Evolutionary conservation across 2,113 vertebrate genomes (phyloP).

Genomic region (Eurypyga helias): DNA sequence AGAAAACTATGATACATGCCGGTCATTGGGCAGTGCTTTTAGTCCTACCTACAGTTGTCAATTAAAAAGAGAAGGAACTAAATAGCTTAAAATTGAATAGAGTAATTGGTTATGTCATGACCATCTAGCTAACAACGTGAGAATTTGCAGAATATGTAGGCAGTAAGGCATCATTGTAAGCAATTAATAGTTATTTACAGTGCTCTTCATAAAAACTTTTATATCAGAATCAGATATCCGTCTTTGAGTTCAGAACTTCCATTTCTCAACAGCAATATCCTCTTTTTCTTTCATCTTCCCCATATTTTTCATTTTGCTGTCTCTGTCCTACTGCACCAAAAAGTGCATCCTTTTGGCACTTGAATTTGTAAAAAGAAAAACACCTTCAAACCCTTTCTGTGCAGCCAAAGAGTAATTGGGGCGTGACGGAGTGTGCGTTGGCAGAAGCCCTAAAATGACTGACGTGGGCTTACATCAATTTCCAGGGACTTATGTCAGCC

Average conservation of each 20-base stretch:
- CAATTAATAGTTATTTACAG: not conserved
- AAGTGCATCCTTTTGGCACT: not conserved
- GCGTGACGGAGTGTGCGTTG: not conserved
- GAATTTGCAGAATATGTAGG: not conserved
- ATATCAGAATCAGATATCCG: not conserved
- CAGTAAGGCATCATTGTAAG: not conserved
- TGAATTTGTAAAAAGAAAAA: not conserved
- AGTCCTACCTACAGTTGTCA: not conserved
- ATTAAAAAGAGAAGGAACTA: not conserved
- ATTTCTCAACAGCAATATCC: not conserved
- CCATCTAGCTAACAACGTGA: not conserved
- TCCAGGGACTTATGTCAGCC: slow-evolving; percentile 24
- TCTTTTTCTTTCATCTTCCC: not conserved
- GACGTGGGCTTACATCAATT: not conserved
- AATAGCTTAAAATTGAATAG: not conserved
- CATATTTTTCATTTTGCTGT: not conserved
- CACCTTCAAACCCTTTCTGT: not conserved
- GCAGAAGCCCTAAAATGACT: not conserved
- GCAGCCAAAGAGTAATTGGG: not conserved
- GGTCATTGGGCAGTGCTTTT: not conserved
- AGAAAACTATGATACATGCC: not conserved
- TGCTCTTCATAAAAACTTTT: not conserved
- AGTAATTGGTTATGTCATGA: not conserved
- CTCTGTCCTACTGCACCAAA: not conserved
- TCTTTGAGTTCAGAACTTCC: not conserved